Evolutionary conservation across 2,888 invertebrate species (phyloP), one percentile per base, ranked within the genome.

Genomic region (Abrostola triplasia): DNA sequence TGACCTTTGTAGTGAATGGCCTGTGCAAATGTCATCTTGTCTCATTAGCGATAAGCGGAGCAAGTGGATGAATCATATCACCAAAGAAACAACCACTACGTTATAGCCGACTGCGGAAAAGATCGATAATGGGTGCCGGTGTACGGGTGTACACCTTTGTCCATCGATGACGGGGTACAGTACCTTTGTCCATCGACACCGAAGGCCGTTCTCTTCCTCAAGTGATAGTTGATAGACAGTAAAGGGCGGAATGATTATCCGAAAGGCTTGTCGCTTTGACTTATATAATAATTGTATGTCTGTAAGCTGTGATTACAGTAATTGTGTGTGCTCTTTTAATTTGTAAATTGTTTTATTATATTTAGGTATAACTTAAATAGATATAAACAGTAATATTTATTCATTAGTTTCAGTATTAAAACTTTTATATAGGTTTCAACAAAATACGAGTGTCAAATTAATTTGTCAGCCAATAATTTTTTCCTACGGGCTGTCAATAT

Each of bases 1-100:
- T 80, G 83, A 83, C 88, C 85, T 90, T 89, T 84, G 49, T 67
- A 83, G 84, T 84, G 86, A 90, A 82, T 66, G 87, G 81, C 66
- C n/a, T n/a, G 67, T 63, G 72, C 83, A 89, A 89, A 89, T 90
- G 87, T 83, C 87, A 86, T 84, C 83, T 74, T 53, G 60, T 59
- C 79, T 82, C 73, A 82, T 83, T 82, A 84, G 54, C 72, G 71
- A 44, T 73, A 80, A 76, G 66, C 67, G 67, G 79, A 80, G 70
- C 64, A 67, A 42, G 68, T 51, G 60, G 49, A 13, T 73, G 64
- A 72, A 60, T 76, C 71, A 67, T 47, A 54, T 41, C 5, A 24
- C 24, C 24, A 24, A 24, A 24, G 24, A 24, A 4, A 24, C 4
- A 24, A 24, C 24, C 4, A 24, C 11, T 44, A 44, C 47, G 62